phyloP scores from a whole-genome alignment of 2,797 vertebrate genomes.

The Hybognathus amarus region DNA sequence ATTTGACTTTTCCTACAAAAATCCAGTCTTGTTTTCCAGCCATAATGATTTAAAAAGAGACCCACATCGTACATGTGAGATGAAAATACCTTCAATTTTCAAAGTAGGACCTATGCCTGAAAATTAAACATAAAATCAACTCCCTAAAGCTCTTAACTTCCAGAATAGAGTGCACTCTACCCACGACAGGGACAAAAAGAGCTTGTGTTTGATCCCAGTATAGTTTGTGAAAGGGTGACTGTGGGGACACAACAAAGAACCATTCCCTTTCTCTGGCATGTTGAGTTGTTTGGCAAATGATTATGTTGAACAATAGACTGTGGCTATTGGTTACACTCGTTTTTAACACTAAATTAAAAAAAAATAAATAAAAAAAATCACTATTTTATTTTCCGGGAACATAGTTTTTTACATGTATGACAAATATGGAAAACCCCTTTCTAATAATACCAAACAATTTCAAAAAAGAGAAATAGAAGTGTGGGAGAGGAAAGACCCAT shows the following conservation, averaged over 20 bases:
- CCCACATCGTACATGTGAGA: constrained; percentile 21
- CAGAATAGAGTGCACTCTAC: constrained; percentile 48
- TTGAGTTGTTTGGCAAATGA: constrained; percentile 68
- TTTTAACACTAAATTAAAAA: not conserved
- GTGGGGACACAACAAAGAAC: constrained; percentile 66
- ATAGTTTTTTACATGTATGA: not conserved
- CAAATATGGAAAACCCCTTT: not conserved
- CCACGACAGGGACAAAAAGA: constrained; percentile 50
- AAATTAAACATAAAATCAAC: constrained; percentile 42
- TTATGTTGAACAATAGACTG: constrained; percentile 71
- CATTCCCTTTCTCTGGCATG: constrained; percentile 78
- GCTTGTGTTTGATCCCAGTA: constrained; percentile 73
- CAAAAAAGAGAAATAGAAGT: constrained; percentile 11
- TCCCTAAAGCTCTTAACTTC: constrained; percentile 24
- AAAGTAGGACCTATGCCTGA: constrained; percentile 15
- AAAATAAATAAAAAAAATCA: no score
- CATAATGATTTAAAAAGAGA: constrained; percentile 13
- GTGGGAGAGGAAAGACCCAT: not conserved
- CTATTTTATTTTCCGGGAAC: not conserved
- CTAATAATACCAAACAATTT: not conserved
- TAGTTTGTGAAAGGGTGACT: constrained; percentile 69
- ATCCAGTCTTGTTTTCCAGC: constrained; percentile 72
- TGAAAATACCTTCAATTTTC: constrained; percentile 17
- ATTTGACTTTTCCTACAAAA: constrained; percentile 75
- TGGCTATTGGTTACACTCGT: constrained; percentile 36